These are phyloP conservation scores for Leucoptera coffeella DNA, from an alignment of 2,888 invertebrate species.

Conservation along the genomic window DNA sequence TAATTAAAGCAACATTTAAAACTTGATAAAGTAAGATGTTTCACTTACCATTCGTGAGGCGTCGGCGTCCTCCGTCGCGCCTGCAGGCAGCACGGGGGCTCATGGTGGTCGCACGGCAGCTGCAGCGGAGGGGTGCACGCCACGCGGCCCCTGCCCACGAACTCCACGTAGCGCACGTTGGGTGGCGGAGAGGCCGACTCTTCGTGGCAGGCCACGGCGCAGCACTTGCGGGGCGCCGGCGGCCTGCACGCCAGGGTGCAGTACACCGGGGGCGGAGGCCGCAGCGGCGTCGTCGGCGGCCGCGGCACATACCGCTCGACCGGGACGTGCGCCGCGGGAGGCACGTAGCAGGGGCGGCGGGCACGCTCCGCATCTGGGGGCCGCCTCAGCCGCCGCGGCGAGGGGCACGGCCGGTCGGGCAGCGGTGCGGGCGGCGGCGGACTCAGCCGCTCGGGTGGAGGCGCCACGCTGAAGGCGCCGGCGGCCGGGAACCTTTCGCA, in stretches of 20 bases:
- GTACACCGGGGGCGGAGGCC: slow-evolving; percentile 48
- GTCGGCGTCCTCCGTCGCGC: slow-evolving; percentile 52
- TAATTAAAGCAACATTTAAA: too few relatives aligned
- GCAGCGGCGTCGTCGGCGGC: slow-evolving; percentile 40
- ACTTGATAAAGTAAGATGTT: too few relatives aligned
- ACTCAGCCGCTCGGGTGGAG: slow-evolving; percentile 58
- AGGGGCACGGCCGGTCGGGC: slow-evolving; percentile 51
- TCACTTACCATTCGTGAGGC: slow-evolving; percentile 55
- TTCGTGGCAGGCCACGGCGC: slow-evolving; percentile 40
- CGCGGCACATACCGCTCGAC: slow-evolving; percentile 67
- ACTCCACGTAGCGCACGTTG: slow-evolving; percentile 57
- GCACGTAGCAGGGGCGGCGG: slow-evolving; percentile 55
- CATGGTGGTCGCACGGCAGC: slow-evolving; percentile 40
- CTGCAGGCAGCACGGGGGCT: slow-evolving; percentile 52
- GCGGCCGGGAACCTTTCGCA: slow-evolving; percentile 51
- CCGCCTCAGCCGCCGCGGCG: slow-evolving; percentile 56
- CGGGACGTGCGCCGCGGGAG: slow-evolving; percentile 64
- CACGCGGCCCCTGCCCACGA: slow-evolving; percentile 57
- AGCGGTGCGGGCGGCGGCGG: slow-evolving; percentile 59
- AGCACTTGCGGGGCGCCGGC: slow-evolving; percentile 36
- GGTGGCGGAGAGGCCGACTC: slow-evolving; percentile 33
- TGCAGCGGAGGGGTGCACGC: too few relatives aligned
- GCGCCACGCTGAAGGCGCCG: slow-evolving; percentile 56
- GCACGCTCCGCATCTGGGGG: slow-evolving; percentile 63
- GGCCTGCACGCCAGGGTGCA: slow-evolving; percentile 46